Evolutionary conservation across 2,113 vertebrate species (phyloP).

Genomic region (Eptatretus burgeri): DNA sequence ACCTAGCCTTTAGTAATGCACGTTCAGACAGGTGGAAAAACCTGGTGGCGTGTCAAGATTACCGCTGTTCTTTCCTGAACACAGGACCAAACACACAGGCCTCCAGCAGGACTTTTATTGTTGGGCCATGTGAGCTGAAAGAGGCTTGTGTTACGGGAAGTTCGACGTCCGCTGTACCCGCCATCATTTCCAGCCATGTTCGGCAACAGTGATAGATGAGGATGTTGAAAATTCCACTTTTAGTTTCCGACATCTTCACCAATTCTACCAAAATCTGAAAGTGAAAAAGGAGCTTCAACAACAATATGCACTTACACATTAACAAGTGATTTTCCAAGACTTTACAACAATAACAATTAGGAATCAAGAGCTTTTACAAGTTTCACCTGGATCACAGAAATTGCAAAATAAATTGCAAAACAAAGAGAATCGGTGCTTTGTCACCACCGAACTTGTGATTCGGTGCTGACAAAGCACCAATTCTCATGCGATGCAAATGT

Average conservation of each 20-base stretch:
- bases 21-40: too few species aligned
- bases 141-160: constrained; percentile 21
- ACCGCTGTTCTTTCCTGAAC: constrained; percentile 69
- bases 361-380: too few species aligned
- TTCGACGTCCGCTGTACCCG: constrained; percentile 10
- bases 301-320: background rate
- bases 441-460: too few species aligned
- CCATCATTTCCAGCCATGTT: constrained; percentile 27
- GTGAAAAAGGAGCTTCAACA: constrained; percentile 8
- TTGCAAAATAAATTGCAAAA: too few species aligned
- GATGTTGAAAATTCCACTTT: constrained; percentile 46
- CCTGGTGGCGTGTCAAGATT: constrained; percentile 7
- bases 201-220: constrained; percentile 43
- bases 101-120: constrained; percentile 18
- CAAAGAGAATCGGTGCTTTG: too few species aligned
- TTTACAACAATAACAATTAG: background rate
- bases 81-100: constrained; percentile 56
- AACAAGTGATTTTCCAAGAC: background rate
- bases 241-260: constrained; percentile 42
- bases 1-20: too few species aligned
- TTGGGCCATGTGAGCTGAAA: constrained; percentile 21
- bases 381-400: too few species aligned
- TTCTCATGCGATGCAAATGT: too few species aligned
- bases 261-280: constrained; percentile 35
- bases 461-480: too few species aligned